phyloP scores from a whole-genome alignment of 2,797 vertebrate genomes.

The Sphaeramia orbicularis region DNA sequence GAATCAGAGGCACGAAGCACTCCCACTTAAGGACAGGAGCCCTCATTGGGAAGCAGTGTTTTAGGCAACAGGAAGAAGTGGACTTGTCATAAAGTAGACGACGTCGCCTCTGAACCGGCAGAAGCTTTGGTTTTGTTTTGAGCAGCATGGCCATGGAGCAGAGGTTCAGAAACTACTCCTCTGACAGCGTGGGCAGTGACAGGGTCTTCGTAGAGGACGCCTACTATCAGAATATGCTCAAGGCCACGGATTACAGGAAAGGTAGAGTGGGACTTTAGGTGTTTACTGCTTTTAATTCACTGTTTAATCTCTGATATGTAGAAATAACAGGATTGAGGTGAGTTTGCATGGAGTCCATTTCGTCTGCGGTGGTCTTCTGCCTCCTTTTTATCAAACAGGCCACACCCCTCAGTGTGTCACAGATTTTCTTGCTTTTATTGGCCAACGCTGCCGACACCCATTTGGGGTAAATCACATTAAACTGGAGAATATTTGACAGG shows the following conservation, averaged over 20 bases:
- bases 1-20: conserved; percentile 65
- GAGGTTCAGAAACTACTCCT: conserved; percentile 73
- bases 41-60: conserved; percentile 27
- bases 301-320: background rate
- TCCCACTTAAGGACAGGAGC: conserved; percentile 68
- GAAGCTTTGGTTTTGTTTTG: conserved; percentile 11
- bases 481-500: background rate
- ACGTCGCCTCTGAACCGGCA: conserved; percentile 28
- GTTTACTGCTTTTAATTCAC: background rate
- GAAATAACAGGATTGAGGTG: background rate
- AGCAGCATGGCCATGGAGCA: conserved; percentile 55
- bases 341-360: background rate
- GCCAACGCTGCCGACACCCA: conserved; percentile 23
- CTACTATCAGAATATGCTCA: conserved; percentile 78
- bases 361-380: conserved; percentile 24
- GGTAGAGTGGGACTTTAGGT: conserved; percentile 66
- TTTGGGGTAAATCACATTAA: background rate
- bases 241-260: conserved; percentile 79
- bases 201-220: conserved; percentile 79
- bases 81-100: conserved; percentile 33
- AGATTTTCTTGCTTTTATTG: conserved; percentile 49
- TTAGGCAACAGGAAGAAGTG: conserved; percentile 38
- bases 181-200: conserved; percentile 81
- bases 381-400: conserved; percentile 35
- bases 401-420: conserved; percentile 60